These are phyloP conservation scores for Siniperca scherzeri DNA, from an alignment of 2,797 vertebrate genomes.

Conservation along the genomic window DNA sequence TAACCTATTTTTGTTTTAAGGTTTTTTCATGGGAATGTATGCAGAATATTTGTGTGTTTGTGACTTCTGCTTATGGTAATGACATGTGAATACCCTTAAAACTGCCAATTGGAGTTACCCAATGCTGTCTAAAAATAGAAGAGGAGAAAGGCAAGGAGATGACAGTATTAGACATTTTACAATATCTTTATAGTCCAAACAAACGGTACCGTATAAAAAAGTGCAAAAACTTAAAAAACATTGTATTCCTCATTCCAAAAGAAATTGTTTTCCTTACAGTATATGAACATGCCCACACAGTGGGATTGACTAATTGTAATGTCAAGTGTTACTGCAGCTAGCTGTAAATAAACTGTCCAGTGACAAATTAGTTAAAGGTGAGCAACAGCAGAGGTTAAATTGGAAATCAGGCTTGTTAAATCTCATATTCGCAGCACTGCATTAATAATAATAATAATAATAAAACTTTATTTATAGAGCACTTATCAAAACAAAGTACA, in stretches of 20 bases:
- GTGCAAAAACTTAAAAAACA: no score
- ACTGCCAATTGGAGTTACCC: neutral
- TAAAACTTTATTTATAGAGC: no score
- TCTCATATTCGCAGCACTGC: no score
- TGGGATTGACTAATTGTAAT: neutral
- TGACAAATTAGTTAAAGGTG: no score
- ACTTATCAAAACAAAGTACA: no score
- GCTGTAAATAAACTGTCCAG: no score
- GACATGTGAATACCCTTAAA: neutral
- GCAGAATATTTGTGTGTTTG: neutral
- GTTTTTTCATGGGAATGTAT: neutral
- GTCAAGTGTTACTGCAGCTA: neutral
- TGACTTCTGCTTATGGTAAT: neutral
- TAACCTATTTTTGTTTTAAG: neutral
- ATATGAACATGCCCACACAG: neutral
- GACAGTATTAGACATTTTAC: neutral
- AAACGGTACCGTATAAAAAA: no score
- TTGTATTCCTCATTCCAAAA: no score
- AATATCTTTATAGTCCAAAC: no score
- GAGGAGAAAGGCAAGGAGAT: neutral
- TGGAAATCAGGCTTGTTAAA: no score
- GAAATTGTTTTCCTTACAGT: neutral
- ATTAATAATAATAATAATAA: no score
- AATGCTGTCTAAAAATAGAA: neutral
- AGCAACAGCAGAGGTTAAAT: no score